Base-by-base conservation (phyloP, 2,888 invertebrate genomes). In the Neuroscelio doddi region DNA sequence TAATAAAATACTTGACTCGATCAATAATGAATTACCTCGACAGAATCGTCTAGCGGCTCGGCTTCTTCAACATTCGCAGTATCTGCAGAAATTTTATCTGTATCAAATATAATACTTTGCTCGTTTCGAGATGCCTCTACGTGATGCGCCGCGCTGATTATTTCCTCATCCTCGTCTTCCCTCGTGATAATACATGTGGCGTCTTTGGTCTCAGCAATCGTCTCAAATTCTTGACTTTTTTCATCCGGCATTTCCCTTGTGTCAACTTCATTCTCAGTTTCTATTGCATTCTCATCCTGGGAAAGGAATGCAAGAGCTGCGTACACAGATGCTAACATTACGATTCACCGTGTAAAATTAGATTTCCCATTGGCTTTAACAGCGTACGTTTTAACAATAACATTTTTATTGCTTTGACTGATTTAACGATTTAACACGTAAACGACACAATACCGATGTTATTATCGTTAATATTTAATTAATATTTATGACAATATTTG, bases 321-420 rank as follows among this genome's bases (percentile, higher is more conserved):
- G 7, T 36, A 36, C 15, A 14, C 36, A 36, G 15, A 30, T 30
- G 30, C 30, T 14, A 15, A 14, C 10, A 36, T 15, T 36, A 15
- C 15, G 14, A 14, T 3, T 8, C 15, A 36, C 36, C 17, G 9
- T 14, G 41, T 42, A 9, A 64, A 64, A 64, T 64, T 57, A 64
- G 64, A 64, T 58, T 64, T 57, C 58, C 64, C 58, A 50, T 50
- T 50, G 55, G 58, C 58, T 49, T 64, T 58, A 52, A 53, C 49
- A 15, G 38, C 38, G n/a, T 36, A 15, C 36, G 3, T 5, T 8
- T 7, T 2, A 57, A 44, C 64, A 49, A 64, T 64, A 58, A 57
- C 58, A 45, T 53, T 16, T 42, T 42, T 52, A 38, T 64, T 58
- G 57, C 51, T 44, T 0, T 30, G 46, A 30, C 50, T 39, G 56